A percentile compares a stretch with the other conserved stretches of the same genome.
Evolutionary conservation across 2,797 vertebrate species (phyloP).

Genomic region (Phataginus tetradactyla): DNA sequence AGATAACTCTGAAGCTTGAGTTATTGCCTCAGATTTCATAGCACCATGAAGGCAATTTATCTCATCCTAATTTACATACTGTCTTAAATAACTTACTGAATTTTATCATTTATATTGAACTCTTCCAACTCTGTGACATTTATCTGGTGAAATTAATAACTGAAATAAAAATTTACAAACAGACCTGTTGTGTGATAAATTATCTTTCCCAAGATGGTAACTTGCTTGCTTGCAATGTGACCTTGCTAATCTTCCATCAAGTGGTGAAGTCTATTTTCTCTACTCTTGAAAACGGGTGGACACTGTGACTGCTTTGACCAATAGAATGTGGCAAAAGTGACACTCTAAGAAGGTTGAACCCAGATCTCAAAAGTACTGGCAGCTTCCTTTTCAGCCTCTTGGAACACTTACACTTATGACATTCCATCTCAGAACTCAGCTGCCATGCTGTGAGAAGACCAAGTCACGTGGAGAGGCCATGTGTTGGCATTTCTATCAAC

Average conservation of each 20-base stretch:
- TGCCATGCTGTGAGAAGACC: background rate
- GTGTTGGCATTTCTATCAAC: background rate
- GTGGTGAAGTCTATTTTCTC: background rate
- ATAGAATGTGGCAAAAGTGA: background rate
- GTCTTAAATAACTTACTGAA: background rate
- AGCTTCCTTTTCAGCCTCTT: background rate
- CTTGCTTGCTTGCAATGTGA: background rate
- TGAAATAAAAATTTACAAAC: background rate
- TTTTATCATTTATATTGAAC: background rate
- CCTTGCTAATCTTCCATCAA: background rate
- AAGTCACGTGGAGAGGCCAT: background rate
- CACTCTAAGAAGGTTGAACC: background rate
- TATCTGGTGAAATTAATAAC: conserved; percentile 9
- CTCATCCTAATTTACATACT: background rate
- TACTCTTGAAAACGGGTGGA: background rate
- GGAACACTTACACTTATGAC: background rate
- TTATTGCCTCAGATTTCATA: background rate
- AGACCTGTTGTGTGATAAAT: background rate
- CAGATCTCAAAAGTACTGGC: background rate
- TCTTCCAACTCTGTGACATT: background rate
- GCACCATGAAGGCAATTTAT: background rate
- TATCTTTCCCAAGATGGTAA: background rate
- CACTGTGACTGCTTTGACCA: background rate
- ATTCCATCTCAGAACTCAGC: background rate
- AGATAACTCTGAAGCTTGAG: background rate